Evolutionary conservation across 2,888 invertebrate genomes (phyloP).

Genomic region (Leucophenga maculata): DNA sequence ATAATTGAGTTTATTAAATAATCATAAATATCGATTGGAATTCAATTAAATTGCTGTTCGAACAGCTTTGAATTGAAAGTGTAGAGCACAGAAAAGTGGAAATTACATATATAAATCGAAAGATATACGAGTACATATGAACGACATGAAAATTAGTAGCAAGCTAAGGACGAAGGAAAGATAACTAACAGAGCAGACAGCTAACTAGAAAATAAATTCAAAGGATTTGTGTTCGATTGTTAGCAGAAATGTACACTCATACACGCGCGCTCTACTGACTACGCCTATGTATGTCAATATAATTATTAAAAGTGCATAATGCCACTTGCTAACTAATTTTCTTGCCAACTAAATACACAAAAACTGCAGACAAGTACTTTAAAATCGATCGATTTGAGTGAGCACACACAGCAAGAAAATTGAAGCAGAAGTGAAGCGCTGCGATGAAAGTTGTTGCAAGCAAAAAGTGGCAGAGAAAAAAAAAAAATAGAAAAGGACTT

Average conservation of each 20-base stretch:
- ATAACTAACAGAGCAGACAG: background rate
- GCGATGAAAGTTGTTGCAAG: background rate
- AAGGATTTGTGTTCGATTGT: background rate
- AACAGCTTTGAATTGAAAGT: background rate
- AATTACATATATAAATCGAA: no score
- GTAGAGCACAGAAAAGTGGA: background rate
- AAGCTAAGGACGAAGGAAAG: background rate
- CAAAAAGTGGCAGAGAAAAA: background rate
- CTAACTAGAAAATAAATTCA: background rate
- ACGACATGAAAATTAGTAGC: slow-evolving; percentile 5
- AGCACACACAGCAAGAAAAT: background rate
- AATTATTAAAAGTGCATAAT: slow-evolving; percentile 5
- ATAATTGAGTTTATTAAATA: slow-evolving; percentile 62
- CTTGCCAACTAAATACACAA: no score
- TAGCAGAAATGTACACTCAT: no score
- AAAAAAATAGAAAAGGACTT: background rate
- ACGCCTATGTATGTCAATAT: no score
- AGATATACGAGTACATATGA: background rate
- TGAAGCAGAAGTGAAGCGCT: background rate
- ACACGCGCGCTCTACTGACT: no score
- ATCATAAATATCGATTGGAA: slow-evolving; percentile 62
- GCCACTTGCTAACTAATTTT: background rate
- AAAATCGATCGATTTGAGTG: slow-evolving; percentile 12
- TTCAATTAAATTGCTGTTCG: slow-evolving; percentile 17
- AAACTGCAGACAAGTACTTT: slow-evolving; percentile 1